Base-by-base conservation (phyloP, 2,888 invertebrate species). In the Drosophila paracracens region DNA sequence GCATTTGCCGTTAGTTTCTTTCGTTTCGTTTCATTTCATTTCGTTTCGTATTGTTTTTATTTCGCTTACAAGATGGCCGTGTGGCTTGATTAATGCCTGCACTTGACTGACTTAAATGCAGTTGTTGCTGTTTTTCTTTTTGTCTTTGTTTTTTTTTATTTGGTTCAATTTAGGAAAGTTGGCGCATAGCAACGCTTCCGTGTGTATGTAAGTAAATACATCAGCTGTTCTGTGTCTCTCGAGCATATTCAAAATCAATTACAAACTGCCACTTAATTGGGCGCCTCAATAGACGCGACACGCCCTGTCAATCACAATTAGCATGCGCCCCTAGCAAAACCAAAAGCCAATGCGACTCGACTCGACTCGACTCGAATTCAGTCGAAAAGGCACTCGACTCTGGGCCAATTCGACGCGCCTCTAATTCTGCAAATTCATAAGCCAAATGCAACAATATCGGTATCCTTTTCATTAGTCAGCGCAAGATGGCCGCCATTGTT, bases 231-330 rank as follows among this genome's bases (percentile, higher is more conserved):
- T 59, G 60, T 18, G 38, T 11, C 27, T 57, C 69, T 35, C 27
- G 48, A 21, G 51, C 54, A 25, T 72, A 88, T 89, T 79, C 79
- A 63, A 87, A 87, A 87, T 87, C 87, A 89, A 87, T 87, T 87
- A 85, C 76, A 77, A 76, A 85, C 76, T 83, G 80, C 71, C 78
- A 75, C 82, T 89, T 88, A 89, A 88, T 88, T 89, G 88, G 80
- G 82, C 85, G 82, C 81, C 84, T 84, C 84, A 87, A 87, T 84
- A 76, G 82, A 73, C 64, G 81, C 82, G 89, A 86, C 84, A 86
- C 89, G 83, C 82, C 85, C 83, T 90, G 93, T 93, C 93, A 92
- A 92, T 92, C 92, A 91, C 82, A 92, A 93, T 92, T 92, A 92
- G 88, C 81, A 63, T 54, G 73, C 82, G 82, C 82, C 88, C 89